Evolutionary conservation across 1,140 invertebrate species (phyloP).

Genomic region (Drosophila repletoides): DNA sequence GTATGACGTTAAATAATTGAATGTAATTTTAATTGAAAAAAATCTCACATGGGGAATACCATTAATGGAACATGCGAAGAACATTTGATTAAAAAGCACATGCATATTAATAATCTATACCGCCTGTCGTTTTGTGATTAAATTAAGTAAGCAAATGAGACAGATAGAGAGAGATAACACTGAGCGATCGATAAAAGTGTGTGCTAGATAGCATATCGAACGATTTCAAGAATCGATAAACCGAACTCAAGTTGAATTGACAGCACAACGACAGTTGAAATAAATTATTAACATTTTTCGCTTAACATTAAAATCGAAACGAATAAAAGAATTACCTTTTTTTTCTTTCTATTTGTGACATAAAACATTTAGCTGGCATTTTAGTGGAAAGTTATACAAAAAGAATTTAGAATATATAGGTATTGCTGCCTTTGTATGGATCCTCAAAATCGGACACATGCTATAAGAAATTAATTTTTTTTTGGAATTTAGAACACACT

Average conservation of each 20-base stretch:
- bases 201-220: constrained; percentile 44
- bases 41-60: constrained; percentile 11
- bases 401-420: constrained; percentile 86
- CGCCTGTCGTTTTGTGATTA: constrained; percentile 42
- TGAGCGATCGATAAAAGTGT: constrained; percentile 26
- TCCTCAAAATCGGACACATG: constrained; percentile 82
- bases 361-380: constrained; percentile 50
- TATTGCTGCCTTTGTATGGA: constrained; percentile 85
- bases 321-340: constrained; percentile 60
- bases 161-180: constrained; percentile 7
- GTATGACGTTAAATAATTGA: constrained; percentile 9
- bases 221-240: constrained; percentile 42
- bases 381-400: constrained; percentile 62
- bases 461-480: constrained; percentile 79
- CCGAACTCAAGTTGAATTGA: constrained; percentile 2
- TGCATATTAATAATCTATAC: constrained; percentile 52
- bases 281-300: constrained; percentile 54
- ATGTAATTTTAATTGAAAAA: constrained; percentile 6
- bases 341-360: constrained; percentile 43
- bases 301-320: background rate
- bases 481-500: constrained; percentile 52
- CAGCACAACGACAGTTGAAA: constrained; percentile 55
- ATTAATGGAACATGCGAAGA: constrained; percentile 7
- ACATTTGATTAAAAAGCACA: constrained; percentile 22
- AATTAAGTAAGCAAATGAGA: constrained; percentile 30